phyloP scores from a whole-genome alignment of 2,797 vertebrate species.

The Chiloscyllium punctatum region DNA sequence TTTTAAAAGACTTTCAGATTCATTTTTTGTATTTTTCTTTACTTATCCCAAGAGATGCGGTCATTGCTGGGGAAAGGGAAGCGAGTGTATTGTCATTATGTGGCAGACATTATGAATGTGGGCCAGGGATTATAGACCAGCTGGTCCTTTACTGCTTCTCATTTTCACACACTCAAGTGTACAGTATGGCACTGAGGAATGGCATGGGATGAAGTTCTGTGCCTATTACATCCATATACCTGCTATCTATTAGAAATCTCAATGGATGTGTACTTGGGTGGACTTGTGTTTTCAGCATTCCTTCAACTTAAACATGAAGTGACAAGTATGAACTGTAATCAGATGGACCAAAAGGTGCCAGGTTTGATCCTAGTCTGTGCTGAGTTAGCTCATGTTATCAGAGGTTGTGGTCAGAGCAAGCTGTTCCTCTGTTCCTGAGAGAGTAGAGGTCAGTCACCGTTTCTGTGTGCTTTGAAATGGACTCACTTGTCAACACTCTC shows the following conservation, averaged over 20 bases:
- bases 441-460: not conserved
- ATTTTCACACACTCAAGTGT: not conserved
- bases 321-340: not conserved
- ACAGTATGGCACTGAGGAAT: not conserved
- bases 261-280: too few species aligned
- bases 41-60: not conserved
- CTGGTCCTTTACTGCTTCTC: not conserved
- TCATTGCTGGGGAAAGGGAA: not conserved
- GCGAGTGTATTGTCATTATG: not conserved
- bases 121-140: not conserved
- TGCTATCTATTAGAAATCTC: not conserved
- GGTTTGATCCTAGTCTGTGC: not conserved
- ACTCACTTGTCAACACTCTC: not conserved
- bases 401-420: not conserved
- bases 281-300: not conserved
- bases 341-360: not conserved
- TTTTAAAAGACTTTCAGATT: not conserved
- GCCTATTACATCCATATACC: not conserved
- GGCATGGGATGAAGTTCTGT: not conserved
- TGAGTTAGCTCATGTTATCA: too few species aligned
- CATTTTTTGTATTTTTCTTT: not conserved
- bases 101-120: not conserved
- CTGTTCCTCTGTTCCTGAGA: not conserved
- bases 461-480: not conserved
- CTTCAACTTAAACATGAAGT: not conserved